These are phyloP conservation scores for Neosilurus mollespiculum DNA, from an alignment of 2,797 vertebrate genomes.

Conservation along the genomic window DNA sequence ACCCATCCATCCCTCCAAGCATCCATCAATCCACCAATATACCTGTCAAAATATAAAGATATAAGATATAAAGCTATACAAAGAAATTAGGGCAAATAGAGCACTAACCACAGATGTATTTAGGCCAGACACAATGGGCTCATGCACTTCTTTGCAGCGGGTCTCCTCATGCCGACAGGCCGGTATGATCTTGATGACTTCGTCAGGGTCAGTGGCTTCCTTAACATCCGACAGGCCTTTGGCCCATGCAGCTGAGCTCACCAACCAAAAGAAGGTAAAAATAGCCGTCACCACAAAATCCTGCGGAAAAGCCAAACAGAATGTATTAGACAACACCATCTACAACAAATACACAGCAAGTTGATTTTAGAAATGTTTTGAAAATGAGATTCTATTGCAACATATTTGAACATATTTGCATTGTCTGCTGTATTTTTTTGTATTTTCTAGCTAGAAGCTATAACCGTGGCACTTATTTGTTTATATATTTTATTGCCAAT, in stretches of 20 bases:
- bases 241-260: slow-evolving; percentile 87
- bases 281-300: slow-evolving; percentile 82
- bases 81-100: neutral
- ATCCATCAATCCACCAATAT: neutral
- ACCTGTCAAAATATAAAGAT: neutral
- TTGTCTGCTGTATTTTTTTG: neutral
- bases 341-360: neutral
- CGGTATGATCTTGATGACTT: slow-evolving; percentile 71
- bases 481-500: neutral
- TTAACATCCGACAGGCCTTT: slow-evolving; percentile 87
- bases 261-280: slow-evolving; percentile 89
- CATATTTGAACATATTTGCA: neutral
- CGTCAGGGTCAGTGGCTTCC: slow-evolving; percentile 80
- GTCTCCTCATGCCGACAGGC: slow-evolving; percentile 66
- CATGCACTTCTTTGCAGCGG: slow-evolving; percentile 77
- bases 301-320: slow-evolving; percentile 58
- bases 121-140: slow-evolving; percentile 85
- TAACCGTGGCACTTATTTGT: neutral
- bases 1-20: neutral
- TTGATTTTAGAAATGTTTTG: neutral
- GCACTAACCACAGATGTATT: slow-evolving; percentile 87
- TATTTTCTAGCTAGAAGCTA: neutral
- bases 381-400: neutral
- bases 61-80: neutral
- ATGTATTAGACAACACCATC: neutral